Evolutionary conservation across 1,140 invertebrate species (phyloP).

Genomic region (Eubasilissa regina): DNA sequence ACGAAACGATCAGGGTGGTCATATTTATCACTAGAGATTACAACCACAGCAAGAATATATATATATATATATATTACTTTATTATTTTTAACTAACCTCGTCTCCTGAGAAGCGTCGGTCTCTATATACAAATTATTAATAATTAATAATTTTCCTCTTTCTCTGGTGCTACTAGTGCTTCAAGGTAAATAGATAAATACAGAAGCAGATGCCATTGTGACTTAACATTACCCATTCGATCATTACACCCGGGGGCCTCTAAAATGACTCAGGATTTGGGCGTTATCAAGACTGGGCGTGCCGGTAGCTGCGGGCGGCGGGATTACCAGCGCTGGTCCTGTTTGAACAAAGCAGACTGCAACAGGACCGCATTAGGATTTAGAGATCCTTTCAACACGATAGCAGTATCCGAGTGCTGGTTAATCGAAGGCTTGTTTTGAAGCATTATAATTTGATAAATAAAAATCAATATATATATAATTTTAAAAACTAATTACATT

Average conservation of each 20-base stretch:
- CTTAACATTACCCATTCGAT: slow-evolving; percentile 21
- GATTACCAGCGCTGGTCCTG: slow-evolving; percentile 16
- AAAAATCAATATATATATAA: neutral
- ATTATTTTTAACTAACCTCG: too few species aligned
- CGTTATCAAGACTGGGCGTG: neutral
- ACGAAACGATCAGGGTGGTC: too few species aligned
- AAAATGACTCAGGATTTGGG: slow-evolving; percentile 16
- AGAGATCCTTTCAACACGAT: too few species aligned
- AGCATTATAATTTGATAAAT: neutral
- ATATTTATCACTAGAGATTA: too few species aligned
- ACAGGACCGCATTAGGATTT: neutral
- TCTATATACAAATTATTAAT: too few species aligned
- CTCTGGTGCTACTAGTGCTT: neutral
- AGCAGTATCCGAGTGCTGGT: too few species aligned
- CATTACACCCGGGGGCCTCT: slow-evolving; percentile 22
- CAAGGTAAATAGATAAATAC: slow-evolving; percentile 12
- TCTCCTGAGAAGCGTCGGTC: too few species aligned
- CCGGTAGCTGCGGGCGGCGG: neutral
- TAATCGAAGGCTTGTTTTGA: neutral
- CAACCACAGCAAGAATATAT: too few species aligned
- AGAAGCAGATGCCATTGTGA: slow-evolving; percentile 21
- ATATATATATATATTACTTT: too few species aligned
- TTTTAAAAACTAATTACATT: neutral
- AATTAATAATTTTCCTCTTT: too few species aligned
- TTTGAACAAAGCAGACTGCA: neutral